These are phyloP conservation scores for Lysandra bellargus DNA, from an alignment of 2,888 invertebrate species.

Conservation along the genomic window DNA sequence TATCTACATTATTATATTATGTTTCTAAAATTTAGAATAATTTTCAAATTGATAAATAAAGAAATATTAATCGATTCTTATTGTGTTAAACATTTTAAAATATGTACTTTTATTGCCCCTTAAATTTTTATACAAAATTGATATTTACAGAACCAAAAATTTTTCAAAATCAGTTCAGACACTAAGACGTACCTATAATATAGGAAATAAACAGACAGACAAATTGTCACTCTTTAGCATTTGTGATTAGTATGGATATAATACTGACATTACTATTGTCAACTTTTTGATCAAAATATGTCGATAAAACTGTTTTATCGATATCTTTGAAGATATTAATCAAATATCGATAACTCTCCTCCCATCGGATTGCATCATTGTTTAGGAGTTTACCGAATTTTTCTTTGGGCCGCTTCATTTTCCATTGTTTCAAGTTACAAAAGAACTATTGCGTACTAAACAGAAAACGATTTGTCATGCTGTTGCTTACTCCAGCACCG, in stretches of 20 bases:
- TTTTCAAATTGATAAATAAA: no score
- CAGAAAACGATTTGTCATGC: constrained; percentile 51
- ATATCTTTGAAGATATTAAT: constrained; percentile 36
- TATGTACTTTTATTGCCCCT: no score
- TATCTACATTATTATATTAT: background rate
- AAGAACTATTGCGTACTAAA: constrained; percentile 48
- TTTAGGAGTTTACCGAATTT: constrained; percentile 68
- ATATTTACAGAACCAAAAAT: no score
- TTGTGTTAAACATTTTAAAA: no score
- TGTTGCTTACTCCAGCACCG: constrained; percentile 30
- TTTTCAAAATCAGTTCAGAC: no score
- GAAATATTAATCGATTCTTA: no score
- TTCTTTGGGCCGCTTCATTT: constrained; percentile 58
- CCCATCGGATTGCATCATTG: constrained; percentile 58
- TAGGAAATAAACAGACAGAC: no score
- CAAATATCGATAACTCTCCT: constrained; percentile 38
- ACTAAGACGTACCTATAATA: no score
- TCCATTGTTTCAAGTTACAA: constrained; percentile 52
- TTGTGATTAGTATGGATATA: no score
- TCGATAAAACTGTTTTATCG: constrained; percentile 34
- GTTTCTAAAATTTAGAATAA: background rate
- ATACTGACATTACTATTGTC: no score
- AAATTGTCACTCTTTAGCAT: no score
- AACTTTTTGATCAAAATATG: background rate
- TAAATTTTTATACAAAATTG: no score